Base-by-base conservation (phyloP, 2,888 invertebrate species). In the Caenorhabditis sp. region DNA sequence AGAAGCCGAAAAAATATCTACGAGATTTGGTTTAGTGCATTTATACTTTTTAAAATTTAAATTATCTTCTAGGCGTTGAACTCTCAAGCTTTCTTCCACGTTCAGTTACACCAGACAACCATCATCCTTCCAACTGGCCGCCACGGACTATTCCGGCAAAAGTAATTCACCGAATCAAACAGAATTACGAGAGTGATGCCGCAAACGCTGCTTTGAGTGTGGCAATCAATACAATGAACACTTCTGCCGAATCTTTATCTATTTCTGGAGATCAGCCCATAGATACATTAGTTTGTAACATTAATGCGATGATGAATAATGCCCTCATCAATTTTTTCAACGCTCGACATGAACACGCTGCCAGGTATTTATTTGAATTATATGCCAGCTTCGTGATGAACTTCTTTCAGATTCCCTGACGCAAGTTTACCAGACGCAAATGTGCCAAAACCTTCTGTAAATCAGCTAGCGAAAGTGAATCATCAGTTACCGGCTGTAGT, bases 51-150 rank as follows among this genome's bases (percentile, higher is more conserved):
- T n/a, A n/a, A n/a, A n/a, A n/a, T n/a, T n/a, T n/a, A n/a, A n/a
- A n/a, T n/a, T n/a, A n/a, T n/a, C n/a, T 43, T 43, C 24, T 35
- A 32, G 45, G 46, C 2, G 32, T 65, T 22, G 66, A 66, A 9
- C 41, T 72, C n/a, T 13, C 41, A 32, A 63, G 43, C 17, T 43
- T 75, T 8, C 17, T 63, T 8, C 61, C 74, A 7, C 17, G 24
- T 7, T 39, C 58, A 53, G 45, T 66, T 15, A 35, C 50, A 27
- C 74, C 74, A 6, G 74, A 74, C 27, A 48, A 66, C 5, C 45
- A 59, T 45, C 74, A 74, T 20, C 61, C 74, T 4, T 39, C 59
- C 15, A 66, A 74, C 22, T 61, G n/a, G 4, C 66, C 66, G 6
- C 74, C 66, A 5, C 30, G 74, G 39, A 74, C 59, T 2, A 20